Evolutionary conservation across 2,797 vertebrate species (phyloP).

Genomic region (Pteronotus mesoamericanus): DNA sequence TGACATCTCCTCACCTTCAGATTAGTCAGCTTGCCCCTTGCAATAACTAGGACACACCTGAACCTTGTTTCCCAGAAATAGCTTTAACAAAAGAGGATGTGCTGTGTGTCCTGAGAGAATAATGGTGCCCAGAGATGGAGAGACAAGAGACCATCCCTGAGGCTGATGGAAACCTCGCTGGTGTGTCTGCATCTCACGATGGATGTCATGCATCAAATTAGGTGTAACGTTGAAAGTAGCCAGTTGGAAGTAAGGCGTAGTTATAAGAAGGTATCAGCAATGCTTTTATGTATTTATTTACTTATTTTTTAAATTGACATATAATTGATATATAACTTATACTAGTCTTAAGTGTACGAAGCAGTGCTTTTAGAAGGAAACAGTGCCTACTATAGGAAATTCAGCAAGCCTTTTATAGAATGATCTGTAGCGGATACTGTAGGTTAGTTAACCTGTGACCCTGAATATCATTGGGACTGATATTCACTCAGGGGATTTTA

Average conservation of each 20-base stretch:
- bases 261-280: slow-evolving; percentile 76
- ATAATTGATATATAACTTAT: neutral
- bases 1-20: neutral
- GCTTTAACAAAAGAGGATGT: slow-evolving; percentile 42
- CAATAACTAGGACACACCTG: slow-evolving; percentile 44
- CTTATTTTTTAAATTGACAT: neutral
- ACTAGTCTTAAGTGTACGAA: neutral
- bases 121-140: slow-evolving; percentile 31
- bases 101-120: neutral
- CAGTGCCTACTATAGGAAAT: slow-evolving; percentile 62
- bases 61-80: slow-evolving; percentile 17
- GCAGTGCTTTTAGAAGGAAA: slow-evolving; percentile 76
- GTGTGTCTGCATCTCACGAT: slow-evolving; percentile 80
- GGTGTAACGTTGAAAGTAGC: slow-evolving; percentile 79
- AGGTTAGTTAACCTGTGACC: slow-evolving; percentile 71
- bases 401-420: slow-evolving; percentile 82
- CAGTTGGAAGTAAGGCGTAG: slow-evolving; percentile 80
- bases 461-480: neutral
- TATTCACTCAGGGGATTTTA: too few species aligned
- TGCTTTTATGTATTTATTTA: slow-evolving; percentile 52
- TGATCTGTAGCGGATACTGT: slow-evolving; percentile 71
- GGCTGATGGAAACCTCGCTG: slow-evolving; percentile 50
- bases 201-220: slow-evolving; percentile 85
- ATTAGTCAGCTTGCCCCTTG: slow-evolving; percentile 9
- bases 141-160: neutral